phyloP scores from a whole-genome alignment of 2,113 vertebrate genomes.

The Siniperca chuatsi region DNA sequence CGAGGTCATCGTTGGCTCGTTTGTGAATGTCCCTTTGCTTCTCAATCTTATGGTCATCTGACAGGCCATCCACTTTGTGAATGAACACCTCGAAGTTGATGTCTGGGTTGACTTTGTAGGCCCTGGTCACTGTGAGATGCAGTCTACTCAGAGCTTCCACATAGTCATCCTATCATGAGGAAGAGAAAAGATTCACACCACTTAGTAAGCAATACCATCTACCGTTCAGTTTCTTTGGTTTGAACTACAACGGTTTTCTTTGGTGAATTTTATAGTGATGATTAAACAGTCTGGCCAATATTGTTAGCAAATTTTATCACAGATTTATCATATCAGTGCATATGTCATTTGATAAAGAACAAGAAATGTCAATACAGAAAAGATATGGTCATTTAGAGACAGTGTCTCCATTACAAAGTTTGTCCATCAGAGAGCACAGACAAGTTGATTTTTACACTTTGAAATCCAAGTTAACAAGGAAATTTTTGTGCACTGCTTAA shows the following conservation, averaged over 20 bases:
- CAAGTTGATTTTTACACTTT: background rate
- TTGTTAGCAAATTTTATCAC: background rate
- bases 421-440: background rate
- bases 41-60: conserved; percentile 96
- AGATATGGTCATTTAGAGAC: background rate
- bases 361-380: background rate
- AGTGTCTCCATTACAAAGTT: background rate
- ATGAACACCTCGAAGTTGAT: conserved; percentile 98
- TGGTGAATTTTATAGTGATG: background rate
- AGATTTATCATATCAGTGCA: background rate
- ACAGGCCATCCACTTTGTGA: conserved; percentile 96
- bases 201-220: background rate
- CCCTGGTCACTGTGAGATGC: conserved; percentile 93
- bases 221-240: background rate
- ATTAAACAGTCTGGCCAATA: background rate
- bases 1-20: conserved; percentile 92
- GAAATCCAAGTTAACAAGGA: background rate
- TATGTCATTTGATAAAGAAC: background rate
- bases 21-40: conserved; percentile 96
- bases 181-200: background rate
- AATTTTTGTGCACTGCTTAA: background rate
- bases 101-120: conserved; percentile 94
- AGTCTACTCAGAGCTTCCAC: conserved; percentile 93
- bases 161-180: conserved; percentile 88
- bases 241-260: background rate